These are phyloP conservation scores for Sycophila sp. DNA, from an alignment of 1,140 invertebrate genomes.

Conservation along the genomic window DNA sequence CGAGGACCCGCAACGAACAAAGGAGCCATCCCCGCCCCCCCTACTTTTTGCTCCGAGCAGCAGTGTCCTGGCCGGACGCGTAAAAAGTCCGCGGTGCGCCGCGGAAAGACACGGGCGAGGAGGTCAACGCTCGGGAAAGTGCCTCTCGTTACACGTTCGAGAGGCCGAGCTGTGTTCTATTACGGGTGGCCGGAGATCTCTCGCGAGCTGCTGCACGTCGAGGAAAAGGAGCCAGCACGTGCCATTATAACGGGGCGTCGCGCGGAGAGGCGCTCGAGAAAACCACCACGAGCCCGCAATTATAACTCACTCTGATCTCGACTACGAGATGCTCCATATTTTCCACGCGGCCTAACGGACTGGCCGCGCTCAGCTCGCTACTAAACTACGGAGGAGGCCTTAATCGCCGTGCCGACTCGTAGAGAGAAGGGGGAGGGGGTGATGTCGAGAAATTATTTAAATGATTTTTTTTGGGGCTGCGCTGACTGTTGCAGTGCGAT, in stretches of 20 bases:
- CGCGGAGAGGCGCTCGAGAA: background rate
- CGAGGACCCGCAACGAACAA: background rate
- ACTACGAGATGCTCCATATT: no score
- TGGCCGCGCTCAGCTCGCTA: no score
- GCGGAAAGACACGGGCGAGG: background rate
- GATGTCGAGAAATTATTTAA: no score
- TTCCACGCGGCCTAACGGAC: no score
- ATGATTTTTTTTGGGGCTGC: no score
- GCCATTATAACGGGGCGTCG: conserved; percentile 48
- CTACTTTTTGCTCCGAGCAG: background rate
- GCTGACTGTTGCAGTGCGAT: no score
- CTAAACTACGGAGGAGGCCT: no score
- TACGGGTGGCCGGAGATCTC: conserved; percentile 40
- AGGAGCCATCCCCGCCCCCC: background rate
- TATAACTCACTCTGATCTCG: conserved; percentile 27
- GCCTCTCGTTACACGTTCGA: conserved; percentile 44
- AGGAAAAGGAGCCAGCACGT: conserved; percentile 26
- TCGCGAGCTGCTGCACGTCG: conserved; percentile 33
- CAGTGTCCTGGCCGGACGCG: background rate
- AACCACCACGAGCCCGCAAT: conserved; percentile 7
- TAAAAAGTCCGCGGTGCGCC: background rate
- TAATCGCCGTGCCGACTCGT: no score
- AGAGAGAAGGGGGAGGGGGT: no score
- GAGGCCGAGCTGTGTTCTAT: conserved; percentile 47
- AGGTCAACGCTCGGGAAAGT: conserved; percentile 63